These are phyloP conservation scores for Mycalesis mineus DNA, from an alignment of 2,888 invertebrate species.

Conservation along the genomic window DNA sequence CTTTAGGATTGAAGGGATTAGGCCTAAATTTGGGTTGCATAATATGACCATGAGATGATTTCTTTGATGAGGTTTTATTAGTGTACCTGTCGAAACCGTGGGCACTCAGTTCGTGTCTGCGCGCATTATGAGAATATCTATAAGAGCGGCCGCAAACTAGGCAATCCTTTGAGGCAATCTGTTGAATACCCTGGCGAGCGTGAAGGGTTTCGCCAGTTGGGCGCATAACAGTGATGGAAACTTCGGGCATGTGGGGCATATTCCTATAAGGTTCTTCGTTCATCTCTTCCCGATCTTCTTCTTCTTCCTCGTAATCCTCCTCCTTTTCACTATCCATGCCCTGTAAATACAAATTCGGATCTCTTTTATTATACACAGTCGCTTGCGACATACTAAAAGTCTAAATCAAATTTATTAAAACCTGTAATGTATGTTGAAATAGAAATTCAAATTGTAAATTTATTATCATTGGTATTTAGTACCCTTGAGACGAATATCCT, in stretches of 20 bases:
- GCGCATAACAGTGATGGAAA: conserved; percentile 71
- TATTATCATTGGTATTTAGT: no score
- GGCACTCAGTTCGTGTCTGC: conserved; percentile 69
- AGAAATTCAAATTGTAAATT: no score
- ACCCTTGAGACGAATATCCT: no score
- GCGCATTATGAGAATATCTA: conserved; percentile 73
- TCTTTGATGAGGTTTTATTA: conserved; percentile 62
- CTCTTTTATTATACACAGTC: not conserved
- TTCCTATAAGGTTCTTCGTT: conserved; percentile 39
- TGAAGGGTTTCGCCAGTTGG: conserved; percentile 66
- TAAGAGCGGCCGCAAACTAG: conserved; percentile 71
- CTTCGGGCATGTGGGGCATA: conserved; percentile 64
- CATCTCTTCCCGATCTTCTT: conserved; percentile 30
- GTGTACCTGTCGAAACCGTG: conserved; percentile 74
- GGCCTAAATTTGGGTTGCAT: conserved; percentile 68
- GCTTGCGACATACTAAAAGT: no score
- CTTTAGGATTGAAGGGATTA: conserved; percentile 73
- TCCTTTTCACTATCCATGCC: conserved; percentile 68
- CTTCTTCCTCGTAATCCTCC: conserved; percentile 51
- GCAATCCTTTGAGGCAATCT: conserved; percentile 72
- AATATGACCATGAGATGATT: conserved; percentile 45
- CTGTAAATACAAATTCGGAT: conserved; percentile 42
- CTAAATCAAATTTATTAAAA: no score
- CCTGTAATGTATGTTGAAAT: no score
- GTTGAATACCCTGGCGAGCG: conserved; percentile 68